Evolutionary conservation across 53 echinoderm and acorn worm species (phyloP), one percentile per base, ranked within the genome.

Genomic region (Paracentrotus lividus): DNA sequence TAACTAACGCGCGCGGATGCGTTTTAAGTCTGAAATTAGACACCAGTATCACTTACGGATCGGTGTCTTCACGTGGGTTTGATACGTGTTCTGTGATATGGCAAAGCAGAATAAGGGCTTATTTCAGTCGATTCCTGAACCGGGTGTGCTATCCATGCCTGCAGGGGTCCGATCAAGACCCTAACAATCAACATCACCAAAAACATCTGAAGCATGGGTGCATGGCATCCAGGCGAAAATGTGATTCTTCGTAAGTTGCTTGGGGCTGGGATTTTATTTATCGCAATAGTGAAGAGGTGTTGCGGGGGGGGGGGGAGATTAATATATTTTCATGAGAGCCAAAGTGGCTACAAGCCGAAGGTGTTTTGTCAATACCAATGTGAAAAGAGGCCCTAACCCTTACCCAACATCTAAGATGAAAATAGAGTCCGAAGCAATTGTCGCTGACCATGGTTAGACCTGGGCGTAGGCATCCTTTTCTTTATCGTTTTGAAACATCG

Each of bases 21-120:
- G 88, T 88, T 88, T 88, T 57, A 88, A 55, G 88, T 88, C 55
- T 88, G 88, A 88, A 88, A 88, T 38, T 38, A 88, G 88, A 88
- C 57, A 88, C 88, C 88, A 23, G 88, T 88, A 88, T 88, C 88
- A 88, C 88, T 88, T 88, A 88, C 88, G 14, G 58, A 53, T 88
- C 57, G 88, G 34, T 10, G 33, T 7, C 7, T 38, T 38, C 56
- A 88, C 54, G 88, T 88, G 56, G 34, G 54, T 88, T 88, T 88
- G 88, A 88, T 57, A 55, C 88, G 54, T 57, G 88, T 54, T 88
- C 24, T 88, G 58, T 55, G 88, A 88, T 88, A 88, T 38, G 88
- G 55, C 32, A 38, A 56, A 38, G 56, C 53, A 34, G 88, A 33
- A 53, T 88, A 38, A 32, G 88, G 88, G 88, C 58, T 88, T 88